phyloP scores from a whole-genome alignment of 2,113 vertebrate genomes.

The Nesoenas mayeri region DNA sequence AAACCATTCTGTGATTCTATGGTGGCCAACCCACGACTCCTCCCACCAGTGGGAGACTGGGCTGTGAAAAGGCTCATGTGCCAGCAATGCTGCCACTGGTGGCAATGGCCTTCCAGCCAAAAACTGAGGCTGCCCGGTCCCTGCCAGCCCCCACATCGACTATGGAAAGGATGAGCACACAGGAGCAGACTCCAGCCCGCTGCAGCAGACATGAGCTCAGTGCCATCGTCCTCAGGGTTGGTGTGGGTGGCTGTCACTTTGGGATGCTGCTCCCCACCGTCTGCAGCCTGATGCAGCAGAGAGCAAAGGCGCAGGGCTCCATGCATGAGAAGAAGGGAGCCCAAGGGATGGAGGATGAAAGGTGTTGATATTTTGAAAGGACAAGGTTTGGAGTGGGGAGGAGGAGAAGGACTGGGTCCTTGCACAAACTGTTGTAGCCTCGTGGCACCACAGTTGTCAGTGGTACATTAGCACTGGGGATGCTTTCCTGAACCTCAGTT shows the following conservation, averaged over 20 bases:
- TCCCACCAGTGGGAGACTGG: background rate
- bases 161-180: background rate
- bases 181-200: background rate
- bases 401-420: background rate
- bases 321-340: background rate
- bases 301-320: background rate
- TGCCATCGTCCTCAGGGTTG: fast-evolving
- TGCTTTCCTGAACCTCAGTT: background rate
- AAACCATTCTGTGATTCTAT: no score
- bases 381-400: background rate
- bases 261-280: background rate
- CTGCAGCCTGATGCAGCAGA: background rate
- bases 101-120: background rate
- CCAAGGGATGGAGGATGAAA: background rate
- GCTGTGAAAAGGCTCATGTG: background rate
- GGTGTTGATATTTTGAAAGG: background rate
- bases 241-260: background rate
- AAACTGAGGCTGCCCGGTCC: fast-evolving
- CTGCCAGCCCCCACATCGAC: fast-evolving
- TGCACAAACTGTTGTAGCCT: background rate
- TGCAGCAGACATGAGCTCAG: background rate
- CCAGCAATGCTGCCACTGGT: fast-evolving
- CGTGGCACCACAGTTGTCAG: fast-evolving
- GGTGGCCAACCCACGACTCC: background rate
- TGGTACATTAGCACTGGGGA: background rate